Percentiles rank a stretch among this genome's conserved stretches.
Evolutionary conservation across 1,140 invertebrate genomes (phyloP).

Genomic region (Diabrotica virgifera): DNA sequence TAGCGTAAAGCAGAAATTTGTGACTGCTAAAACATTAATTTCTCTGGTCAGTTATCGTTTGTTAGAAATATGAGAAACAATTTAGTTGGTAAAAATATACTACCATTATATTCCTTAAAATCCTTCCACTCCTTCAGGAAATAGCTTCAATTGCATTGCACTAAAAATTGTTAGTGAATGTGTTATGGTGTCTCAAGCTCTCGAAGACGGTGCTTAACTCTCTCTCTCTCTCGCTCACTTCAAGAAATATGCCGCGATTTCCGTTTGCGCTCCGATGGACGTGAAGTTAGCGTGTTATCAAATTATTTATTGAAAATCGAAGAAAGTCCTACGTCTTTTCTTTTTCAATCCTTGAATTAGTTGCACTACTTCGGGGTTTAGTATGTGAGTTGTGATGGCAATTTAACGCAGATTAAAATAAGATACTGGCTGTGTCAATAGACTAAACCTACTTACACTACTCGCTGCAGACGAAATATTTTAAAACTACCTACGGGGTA

Average conservation of each 20-base stretch:
- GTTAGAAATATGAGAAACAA: too few species aligned
- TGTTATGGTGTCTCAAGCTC: not conserved
- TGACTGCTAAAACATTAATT: too few species aligned
- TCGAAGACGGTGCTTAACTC: not conserved
- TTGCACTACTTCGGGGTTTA: not conserved
- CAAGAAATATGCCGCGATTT: not conserved
- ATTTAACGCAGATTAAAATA: not conserved
- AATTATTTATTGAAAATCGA: conserved; percentile 3
- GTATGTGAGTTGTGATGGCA: not conserved
- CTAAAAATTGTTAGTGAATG: not conserved
- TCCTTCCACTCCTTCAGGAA: not conserved
- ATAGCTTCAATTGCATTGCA: not conserved
- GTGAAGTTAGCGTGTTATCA: not conserved
- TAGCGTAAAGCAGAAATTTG: too few species aligned
- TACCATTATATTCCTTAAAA: too few species aligned
- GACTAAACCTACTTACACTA: too few species aligned
- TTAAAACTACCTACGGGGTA: too few species aligned
- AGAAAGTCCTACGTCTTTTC: not conserved
- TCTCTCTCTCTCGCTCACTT: not conserved
- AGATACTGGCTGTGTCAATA: too few species aligned
- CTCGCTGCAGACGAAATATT: too few species aligned
- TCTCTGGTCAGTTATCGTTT: too few species aligned
- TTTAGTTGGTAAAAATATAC: too few species aligned
- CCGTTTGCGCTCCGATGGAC: not conserved
- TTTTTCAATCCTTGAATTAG: not conserved